A percentile compares a stretch with the other conserved stretches of the same genome.
phyloP scores from a whole-genome alignment of 2,113 vertebrate species.

The Charadrius vociferus region DNA sequence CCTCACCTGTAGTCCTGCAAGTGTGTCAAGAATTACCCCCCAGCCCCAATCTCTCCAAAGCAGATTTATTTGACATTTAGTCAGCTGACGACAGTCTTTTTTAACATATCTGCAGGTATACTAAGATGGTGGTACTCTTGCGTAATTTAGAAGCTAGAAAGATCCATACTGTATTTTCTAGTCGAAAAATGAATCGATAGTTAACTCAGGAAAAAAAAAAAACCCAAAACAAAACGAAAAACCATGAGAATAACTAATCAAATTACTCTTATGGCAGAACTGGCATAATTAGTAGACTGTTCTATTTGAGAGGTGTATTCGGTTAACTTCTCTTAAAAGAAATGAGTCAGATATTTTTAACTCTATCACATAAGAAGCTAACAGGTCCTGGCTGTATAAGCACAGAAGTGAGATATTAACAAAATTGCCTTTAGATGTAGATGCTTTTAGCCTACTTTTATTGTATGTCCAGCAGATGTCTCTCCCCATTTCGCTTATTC shows the following conservation, averaged over 20 bases:
- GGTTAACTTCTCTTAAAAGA: neutral
- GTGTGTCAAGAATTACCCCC: neutral
- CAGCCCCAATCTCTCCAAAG: rapidly evolving
- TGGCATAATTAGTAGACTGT: neutral
- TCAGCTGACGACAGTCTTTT: neutral
- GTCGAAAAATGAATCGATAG: neutral
- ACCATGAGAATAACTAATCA: neutral
- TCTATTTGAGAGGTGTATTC: neutral
- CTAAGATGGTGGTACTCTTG: neutral
- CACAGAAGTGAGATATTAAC: neutral
- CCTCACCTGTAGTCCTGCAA: neutral
- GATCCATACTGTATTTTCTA: neutral
- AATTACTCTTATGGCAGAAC: neutral
- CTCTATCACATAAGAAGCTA: neutral
- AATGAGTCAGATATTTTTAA: neutral
- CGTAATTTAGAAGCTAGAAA: neutral
- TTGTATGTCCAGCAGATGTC: neutral
- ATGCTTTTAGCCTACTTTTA: neutral
- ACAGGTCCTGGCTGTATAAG: neutral
- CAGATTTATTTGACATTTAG: neutral
- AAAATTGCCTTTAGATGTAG: neutral
- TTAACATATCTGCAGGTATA: neutral
- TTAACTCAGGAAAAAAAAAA: neutral
- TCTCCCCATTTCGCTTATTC: neutral
- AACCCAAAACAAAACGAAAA: too few relatives aligned